Conservation (phyloP, 2,797 vertebrate species). For the Chaetophractus vellerosus region DNA sequence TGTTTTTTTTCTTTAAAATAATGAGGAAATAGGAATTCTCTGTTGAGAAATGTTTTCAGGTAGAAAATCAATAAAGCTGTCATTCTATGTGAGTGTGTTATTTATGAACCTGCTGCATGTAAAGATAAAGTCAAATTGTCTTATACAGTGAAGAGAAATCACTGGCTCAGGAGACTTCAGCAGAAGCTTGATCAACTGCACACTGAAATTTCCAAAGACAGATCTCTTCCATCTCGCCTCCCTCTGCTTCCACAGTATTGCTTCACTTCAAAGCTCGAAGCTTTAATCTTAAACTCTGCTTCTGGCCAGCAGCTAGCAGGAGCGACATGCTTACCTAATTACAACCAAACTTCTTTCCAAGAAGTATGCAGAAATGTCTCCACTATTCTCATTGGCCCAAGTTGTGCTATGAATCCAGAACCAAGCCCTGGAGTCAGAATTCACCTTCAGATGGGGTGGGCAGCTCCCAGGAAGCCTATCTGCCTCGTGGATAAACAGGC, state of each 20-base stretch:
- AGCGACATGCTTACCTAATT: conserved; percentile 28
- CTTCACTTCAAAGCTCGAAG: conserved; percentile 8
- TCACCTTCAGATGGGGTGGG: no score
- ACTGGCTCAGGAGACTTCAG: not conserved
- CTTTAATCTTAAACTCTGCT: conserved; percentile 43
- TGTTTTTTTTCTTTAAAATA: conserved; percentile 2
- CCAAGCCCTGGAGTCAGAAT: not conserved
- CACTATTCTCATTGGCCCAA: not conserved
- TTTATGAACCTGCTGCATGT: not conserved
- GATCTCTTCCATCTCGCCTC: conserved; percentile 20
- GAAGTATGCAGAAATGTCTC: not conserved
- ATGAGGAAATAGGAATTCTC: not conserved
- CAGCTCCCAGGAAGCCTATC: not conserved
- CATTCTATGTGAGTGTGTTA: not conserved
- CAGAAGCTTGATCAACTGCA: not conserved
- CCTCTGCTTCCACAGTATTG: conserved; percentile 1
- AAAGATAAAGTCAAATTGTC: conserved; percentile 53
- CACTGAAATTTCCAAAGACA: not conserved
- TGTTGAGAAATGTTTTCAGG: conserved; percentile 41
- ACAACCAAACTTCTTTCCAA: not conserved
- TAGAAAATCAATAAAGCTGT: conserved; percentile 23
- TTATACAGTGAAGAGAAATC: conserved; percentile 12
- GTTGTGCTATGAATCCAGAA: not conserved
- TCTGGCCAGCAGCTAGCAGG: not conserved
- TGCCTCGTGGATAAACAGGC: not conserved